Percentiles rank a stretch among this genome's conserved stretches.
These are phyloP conservation scores for Anguilla rostrata DNA, from an alignment of 2,113 vertebrate species.

Conservation along the genomic window DNA sequence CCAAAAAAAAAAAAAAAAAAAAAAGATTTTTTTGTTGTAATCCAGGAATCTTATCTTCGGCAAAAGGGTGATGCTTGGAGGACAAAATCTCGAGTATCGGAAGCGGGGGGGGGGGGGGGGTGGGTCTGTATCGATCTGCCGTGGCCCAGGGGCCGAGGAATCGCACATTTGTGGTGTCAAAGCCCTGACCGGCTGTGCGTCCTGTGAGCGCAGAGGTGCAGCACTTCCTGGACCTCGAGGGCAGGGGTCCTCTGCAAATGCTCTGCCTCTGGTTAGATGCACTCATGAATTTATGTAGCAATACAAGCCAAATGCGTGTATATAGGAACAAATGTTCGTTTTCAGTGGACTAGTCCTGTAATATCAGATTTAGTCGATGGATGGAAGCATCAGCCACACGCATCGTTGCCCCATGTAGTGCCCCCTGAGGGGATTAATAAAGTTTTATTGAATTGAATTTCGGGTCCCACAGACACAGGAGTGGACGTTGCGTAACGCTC, in stretches of 20 bases:
- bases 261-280: background rate
- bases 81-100: background rate
- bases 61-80: background rate
- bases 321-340: background rate
- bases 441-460: constrained; percentile 1
- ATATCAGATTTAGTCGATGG: background rate
- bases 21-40: background rate
- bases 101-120: background rate
- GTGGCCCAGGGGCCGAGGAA: background rate
- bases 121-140: background rate
- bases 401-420: background rate
- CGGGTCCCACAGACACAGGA: background rate
- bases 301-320: no score
- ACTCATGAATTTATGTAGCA: background rate
- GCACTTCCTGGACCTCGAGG: background rate
- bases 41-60: background rate
- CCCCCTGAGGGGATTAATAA: background rate
- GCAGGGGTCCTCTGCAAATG: background rate
- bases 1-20: background rate
- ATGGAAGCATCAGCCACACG: background rate
- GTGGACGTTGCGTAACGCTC: background rate
- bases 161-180: background rate
- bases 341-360: background rate
- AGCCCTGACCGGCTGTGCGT: background rate
- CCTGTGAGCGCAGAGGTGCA: no score